Percentiles rank a stretch among this genome's conserved stretches.
Evolutionary conservation across 2,888 invertebrate genomes (phyloP).

Genomic region (Oxytorus armatus): DNA sequence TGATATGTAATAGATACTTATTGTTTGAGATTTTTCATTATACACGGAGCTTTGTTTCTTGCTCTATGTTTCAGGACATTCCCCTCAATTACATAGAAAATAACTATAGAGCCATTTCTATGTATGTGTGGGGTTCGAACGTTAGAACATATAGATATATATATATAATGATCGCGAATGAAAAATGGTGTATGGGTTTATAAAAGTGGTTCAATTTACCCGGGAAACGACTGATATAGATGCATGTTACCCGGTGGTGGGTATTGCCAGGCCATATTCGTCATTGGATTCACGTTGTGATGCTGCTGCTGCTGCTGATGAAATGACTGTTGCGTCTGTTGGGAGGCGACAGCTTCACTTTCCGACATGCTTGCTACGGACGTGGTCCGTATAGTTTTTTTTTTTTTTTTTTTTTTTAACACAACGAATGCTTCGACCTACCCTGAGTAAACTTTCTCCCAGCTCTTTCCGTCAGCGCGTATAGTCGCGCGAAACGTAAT

Average conservation of each 20-base stretch:
- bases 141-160: background rate
- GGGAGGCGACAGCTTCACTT: conserved; percentile 81
- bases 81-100: background rate
- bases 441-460: conserved; percentile 48
- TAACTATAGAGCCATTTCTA: background rate
- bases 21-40: too few species aligned
- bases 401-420: conserved; percentile 23
- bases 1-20: too few species aligned
- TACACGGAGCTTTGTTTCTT: background rate
- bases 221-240: conserved; percentile 80
- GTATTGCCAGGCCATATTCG: conserved; percentile 83
- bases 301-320: conserved; percentile 76
- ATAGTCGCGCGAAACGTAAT: conserved; percentile 20
- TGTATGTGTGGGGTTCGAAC: background rate
- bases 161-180: background rate
- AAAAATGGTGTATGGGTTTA: background rate
- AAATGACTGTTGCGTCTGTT: conserved; percentile 81
- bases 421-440: conserved; percentile 67
- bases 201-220: conserved; percentile 74
- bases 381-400: conserved; percentile 46
- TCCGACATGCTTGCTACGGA: conserved; percentile 80
- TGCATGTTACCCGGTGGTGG: conserved; percentile 82
- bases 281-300: conserved; percentile 76
- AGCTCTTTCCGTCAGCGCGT: conserved; percentile 23
- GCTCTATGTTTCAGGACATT: conserved; percentile 7